Base-by-base conservation (phyloP, 1,140 invertebrate species). In the Solen grandis region DNA sequence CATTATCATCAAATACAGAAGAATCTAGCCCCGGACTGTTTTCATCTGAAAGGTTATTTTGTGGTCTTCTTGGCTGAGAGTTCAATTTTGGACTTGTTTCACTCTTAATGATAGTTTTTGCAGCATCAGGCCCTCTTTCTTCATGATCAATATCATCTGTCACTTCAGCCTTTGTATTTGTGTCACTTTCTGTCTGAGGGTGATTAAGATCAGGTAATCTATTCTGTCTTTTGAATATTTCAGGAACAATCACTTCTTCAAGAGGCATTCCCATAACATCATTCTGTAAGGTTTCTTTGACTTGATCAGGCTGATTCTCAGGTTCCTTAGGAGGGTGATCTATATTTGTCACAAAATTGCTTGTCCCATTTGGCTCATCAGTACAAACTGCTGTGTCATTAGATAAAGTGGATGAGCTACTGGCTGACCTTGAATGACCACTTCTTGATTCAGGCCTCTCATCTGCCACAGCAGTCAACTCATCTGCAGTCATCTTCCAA, bases 1-100 rank as follows among this genome's bases (percentile, higher is more conserved):
- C n/a, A n/a, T n/a, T n/a, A n/a, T n/a, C n/a, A n/a, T n/a, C n/a
- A n/a, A n/a, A n/a, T n/a, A n/a, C n/a, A n/a, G n/a, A n/a, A n/a
- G n/a, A n/a, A n/a, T n/a, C n/a, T n/a, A n/a, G n/a, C n/a, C n/a
- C n/a, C n/a, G 46, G 46, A 13, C 10, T 13, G n/a, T n/a, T 13
- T 50, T 50, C 46, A 50, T 50, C 46, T n/a, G n/a, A 13, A 50
- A 13, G 10, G 10, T 10, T 50, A 50, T n/a, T 50, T 50, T 50
- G 46, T 50, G 46, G 46, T n/a, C 46, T 50, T 50, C 46, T n/a
- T 50, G n/a, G 29, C 5, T 62, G 74, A 2, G 62, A 22, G 19
- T 66, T 76, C 25, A 33, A 76, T 27, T 76, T 76, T 33, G 74
- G 74, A 76, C 74, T 76, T n/a, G 74, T 76, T 35, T 66, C 74